These are phyloP conservation scores for Proctacanthus coquilletti DNA, from an alignment of 1,140 invertebrate species.

Conservation along the genomic window DNA sequence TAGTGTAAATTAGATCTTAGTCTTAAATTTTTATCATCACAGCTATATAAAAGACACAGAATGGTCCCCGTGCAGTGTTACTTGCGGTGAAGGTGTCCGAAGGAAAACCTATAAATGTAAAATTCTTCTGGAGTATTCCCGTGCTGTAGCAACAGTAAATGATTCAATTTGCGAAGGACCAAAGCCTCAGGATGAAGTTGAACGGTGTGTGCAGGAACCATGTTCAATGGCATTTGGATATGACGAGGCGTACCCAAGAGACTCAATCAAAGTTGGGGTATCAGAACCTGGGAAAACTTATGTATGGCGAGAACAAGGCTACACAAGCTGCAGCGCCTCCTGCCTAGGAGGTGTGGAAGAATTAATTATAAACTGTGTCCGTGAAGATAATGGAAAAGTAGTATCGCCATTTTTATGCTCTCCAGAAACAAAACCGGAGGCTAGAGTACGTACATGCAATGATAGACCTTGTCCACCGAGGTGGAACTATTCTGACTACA, in stretches of 20 bases:
- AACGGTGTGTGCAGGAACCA: conserved; percentile 59
- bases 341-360: conserved; percentile 85
- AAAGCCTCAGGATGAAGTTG: conserved; percentile 62
- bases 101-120: conserved; percentile 75
- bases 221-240: conserved; percentile 48
- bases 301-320: conserved; percentile 70
- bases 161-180: conserved; percentile 74
- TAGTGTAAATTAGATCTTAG: too few species aligned
- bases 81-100: conserved; percentile 74
- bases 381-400: conserved; percentile 68
- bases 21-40: conserved; percentile 9
- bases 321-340: conserved; percentile 82
- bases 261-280: conserved; percentile 34
- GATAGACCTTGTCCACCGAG: conserved; percentile 79
- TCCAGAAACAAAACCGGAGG: conserved; percentile 68
- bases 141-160: conserved; percentile 68
- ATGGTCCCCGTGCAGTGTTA: conserved; percentile 78
- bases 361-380: conserved; percentile 78
- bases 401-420: conserved; percentile 73
- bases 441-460: conserved; percentile 81
- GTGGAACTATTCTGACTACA: conserved; percentile 77
- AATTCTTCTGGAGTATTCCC: conserved; percentile 82
- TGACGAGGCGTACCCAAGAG: conserved; percentile 42
- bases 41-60: conserved; percentile 45
- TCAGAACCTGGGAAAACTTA: conserved; percentile 50